Evolutionary conservation across 1,140 invertebrate species (phyloP).

Genomic region (Dolichoris vasculosae): DNA sequence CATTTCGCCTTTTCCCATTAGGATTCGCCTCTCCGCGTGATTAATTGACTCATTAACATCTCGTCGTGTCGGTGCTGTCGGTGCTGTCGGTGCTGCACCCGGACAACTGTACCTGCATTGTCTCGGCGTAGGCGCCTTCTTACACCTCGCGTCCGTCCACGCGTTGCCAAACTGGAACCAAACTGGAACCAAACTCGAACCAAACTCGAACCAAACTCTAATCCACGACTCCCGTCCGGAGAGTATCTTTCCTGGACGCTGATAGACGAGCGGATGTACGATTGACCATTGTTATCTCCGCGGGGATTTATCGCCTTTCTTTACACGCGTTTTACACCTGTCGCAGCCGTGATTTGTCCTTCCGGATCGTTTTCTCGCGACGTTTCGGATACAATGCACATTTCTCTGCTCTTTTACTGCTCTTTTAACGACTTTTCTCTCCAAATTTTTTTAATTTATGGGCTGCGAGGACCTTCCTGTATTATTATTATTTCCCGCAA

Average conservation of each 20-base stretch:
- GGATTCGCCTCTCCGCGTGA: slow-evolving; percentile 57
- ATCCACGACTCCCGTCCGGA: too few species aligned
- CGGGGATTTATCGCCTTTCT: slow-evolving; percentile 27
- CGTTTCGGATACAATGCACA: too few species aligned
- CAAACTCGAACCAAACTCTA: too few species aligned
- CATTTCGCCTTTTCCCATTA: slow-evolving; percentile 55
- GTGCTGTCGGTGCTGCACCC: slow-evolving; percentile 38
- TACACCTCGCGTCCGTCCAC: slow-evolving; percentile 2
- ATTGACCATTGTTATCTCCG: slow-evolving; percentile 33
- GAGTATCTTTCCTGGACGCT: background rate
- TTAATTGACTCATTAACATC: slow-evolving; percentile 64
- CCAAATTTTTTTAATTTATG: too few species aligned
- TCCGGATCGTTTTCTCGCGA: background rate
- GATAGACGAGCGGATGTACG: slow-evolving; percentile 42
- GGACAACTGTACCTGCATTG: slow-evolving; percentile 12
- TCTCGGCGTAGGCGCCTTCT: background rate
- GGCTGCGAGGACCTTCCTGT: too few species aligned
- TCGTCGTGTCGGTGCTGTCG: slow-evolving; percentile 42
- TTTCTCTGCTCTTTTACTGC: too few species aligned
- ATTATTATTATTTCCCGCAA: too few species aligned
- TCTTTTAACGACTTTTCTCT: too few species aligned
- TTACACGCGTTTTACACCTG: background rate
- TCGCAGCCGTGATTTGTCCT: background rate
- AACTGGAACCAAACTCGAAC: too few species aligned
- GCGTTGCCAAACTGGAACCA: background rate